Evolutionary conservation across 2,888 invertebrate genomes (phyloP).

Genomic region (Orchesellides sinensis): DNA sequence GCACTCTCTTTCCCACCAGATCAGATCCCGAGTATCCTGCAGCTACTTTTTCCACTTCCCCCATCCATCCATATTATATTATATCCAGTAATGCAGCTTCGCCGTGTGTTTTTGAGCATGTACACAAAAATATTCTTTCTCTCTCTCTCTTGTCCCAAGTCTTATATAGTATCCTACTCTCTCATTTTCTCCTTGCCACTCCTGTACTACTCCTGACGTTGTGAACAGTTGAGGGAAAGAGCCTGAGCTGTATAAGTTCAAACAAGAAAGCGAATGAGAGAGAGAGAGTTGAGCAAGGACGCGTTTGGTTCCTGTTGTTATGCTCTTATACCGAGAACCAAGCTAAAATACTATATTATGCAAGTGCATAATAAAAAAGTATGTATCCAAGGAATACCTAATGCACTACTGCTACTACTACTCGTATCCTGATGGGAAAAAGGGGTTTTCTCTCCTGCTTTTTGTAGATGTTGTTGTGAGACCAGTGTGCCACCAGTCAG

Average conservation of each 20-base stretch:
- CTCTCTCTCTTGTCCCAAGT: background rate
- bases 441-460: slow-evolving; percentile 8
- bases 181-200: slow-evolving; percentile 22
- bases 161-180: slow-evolving; percentile 30
- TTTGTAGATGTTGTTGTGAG: slow-evolving; percentile 1
- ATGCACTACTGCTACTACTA: background rate
- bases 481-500: slow-evolving; percentile 40
- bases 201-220: slow-evolving; percentile 16
- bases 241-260: background rate
- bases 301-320: slow-evolving; percentile 17
- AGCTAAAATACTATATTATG: background rate
- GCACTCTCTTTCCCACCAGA: slow-evolving; percentile 6
- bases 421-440: too few relatives aligned
- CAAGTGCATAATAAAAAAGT: background rate
- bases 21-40: slow-evolving; percentile 25
- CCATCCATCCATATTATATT: background rate
- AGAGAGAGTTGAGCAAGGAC: slow-evolving; percentile 43
- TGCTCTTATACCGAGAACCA: too few relatives aligned
- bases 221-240: background rate
- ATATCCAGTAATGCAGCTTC: background rate
- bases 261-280: background rate
- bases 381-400: slow-evolving; percentile 1
- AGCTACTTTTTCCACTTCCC: slow-evolving; percentile 22
- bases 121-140: background rate
- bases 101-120: background rate